Evolutionary conservation across 2,888 invertebrate species (phyloP).

Genomic region (Thysanoteuthis rhombus): DNA sequence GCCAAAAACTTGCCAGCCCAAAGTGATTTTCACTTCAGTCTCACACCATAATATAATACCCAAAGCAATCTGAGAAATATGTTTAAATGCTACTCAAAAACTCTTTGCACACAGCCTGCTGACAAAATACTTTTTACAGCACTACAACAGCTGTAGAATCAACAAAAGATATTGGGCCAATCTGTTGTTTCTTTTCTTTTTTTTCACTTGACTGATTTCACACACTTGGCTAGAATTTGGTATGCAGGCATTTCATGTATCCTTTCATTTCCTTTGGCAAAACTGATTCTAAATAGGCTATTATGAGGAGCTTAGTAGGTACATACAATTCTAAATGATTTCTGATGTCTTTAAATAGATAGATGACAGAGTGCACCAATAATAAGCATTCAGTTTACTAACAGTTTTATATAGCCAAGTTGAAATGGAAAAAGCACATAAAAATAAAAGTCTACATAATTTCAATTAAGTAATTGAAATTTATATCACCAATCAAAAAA

Average conservation of each 20-base stretch:
- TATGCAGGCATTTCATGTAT: neutral
- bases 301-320: neutral
- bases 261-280: neutral
- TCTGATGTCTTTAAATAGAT: neutral
- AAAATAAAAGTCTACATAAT: too few relatives aligned
- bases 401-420: neutral
- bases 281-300: neutral
- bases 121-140: too few relatives aligned
- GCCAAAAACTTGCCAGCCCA: too few relatives aligned
- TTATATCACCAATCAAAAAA: too few relatives aligned
- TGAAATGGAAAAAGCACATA: too few relatives aligned
- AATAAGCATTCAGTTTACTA: neutral
- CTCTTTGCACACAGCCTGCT: neutral
- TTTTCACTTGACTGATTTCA: neutral
- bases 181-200: too few relatives aligned
- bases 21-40: too few relatives aligned
- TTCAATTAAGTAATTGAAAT: too few relatives aligned
- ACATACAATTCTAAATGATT: neutral
- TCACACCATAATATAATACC: neutral
- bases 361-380: neutral
- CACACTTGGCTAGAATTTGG: neutral
- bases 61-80: neutral
- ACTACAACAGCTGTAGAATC: neutral
- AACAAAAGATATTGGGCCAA: neutral
- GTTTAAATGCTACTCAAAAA: neutral